A percentile compares a stretch with the other conserved stretches of the same genome.
phyloP scores from a whole-genome alignment of 2,888 invertebrate genomes.

The Coronaproctus castanopsis region DNA sequence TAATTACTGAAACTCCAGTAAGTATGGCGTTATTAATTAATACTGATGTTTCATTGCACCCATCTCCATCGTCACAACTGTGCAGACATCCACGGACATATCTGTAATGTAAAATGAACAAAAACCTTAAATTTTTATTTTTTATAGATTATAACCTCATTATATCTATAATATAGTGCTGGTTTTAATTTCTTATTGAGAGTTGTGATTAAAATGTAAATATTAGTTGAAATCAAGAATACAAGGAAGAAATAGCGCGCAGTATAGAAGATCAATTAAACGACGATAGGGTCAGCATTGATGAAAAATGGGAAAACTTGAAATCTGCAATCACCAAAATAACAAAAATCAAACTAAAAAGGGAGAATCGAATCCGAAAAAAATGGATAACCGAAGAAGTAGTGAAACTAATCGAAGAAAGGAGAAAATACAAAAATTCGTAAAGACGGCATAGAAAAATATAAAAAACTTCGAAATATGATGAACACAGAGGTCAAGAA shows the following conservation, averaged over 20 bases:
- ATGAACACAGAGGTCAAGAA: not conserved
- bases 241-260: not conserved
- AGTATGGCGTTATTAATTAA: not conserved
- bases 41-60: slow-evolving; percentile 41
- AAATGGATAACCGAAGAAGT: not conserved
- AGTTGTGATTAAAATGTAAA: no score
- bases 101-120: slow-evolving; percentile 33
- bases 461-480: not conserved
- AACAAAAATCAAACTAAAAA: not conserved
- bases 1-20: not conserved
- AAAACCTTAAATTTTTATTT: not conserved
- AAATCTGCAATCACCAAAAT: not conserved
- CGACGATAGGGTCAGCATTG: not conserved
- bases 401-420: not conserved
- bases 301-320: not conserved
- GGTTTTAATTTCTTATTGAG: not conserved
- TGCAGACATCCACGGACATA: slow-evolving; percentile 85
- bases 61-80: slow-evolving; percentile 80
- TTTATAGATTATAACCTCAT: not conserved
- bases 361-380: not conserved
- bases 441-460: no score
- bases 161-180: not conserved
- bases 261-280: not conserved
- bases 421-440: not conserved
- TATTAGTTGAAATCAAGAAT: not conserved